A percentile compares a stretch with the other conserved stretches of the same genome.
Evolutionary conservation across 2,797 vertebrate species (phyloP).

Genomic region (Buphagus erythrorhynchus): DNA sequence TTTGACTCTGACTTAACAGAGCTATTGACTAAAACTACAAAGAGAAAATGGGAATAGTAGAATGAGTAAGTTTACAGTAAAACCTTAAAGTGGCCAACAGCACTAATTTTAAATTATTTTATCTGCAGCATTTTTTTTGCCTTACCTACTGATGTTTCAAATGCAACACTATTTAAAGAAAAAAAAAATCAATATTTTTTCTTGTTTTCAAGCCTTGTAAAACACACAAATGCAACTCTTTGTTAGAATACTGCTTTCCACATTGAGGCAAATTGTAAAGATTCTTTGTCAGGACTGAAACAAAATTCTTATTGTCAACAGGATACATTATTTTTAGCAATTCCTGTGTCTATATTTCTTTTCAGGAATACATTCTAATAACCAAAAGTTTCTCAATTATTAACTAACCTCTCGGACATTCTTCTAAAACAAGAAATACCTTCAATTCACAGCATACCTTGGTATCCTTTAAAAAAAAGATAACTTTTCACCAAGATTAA

Average conservation of each 20-base stretch:
- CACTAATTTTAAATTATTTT: slow-evolving; percentile 43
- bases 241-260: slow-evolving; percentile 38
- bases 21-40: slow-evolving; percentile 67
- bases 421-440: slow-evolving; percentile 46
- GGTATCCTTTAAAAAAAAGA: background rate
- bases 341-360: slow-evolving; percentile 33
- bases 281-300: slow-evolving; percentile 38
- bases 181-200: background rate
- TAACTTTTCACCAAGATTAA: background rate
- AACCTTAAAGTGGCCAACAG: slow-evolving; percentile 54
- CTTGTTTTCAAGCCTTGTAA: background rate
- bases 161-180: background rate
- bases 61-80: slow-evolving; percentile 65
- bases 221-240: slow-evolving; percentile 12
- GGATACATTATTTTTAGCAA: slow-evolving; percentile 59
- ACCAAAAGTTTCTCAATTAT: slow-evolving; percentile 50
- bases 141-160: slow-evolving; percentile 41
- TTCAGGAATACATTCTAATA: slow-evolving; percentile 54
- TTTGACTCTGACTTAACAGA: slow-evolving; percentile 32
- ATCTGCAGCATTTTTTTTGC: slow-evolving; percentile 2
- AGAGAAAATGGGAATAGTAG: slow-evolving; percentile 46
- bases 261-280: slow-evolving; percentile 21
- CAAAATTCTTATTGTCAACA: slow-evolving; percentile 41
- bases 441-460: background rate
- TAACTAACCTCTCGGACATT: slow-evolving; percentile 41